These are phyloP conservation scores for Macrosiphum euphorbiae DNA, from an alignment of 2,888 invertebrate species.

Conservation along the genomic window DNA sequence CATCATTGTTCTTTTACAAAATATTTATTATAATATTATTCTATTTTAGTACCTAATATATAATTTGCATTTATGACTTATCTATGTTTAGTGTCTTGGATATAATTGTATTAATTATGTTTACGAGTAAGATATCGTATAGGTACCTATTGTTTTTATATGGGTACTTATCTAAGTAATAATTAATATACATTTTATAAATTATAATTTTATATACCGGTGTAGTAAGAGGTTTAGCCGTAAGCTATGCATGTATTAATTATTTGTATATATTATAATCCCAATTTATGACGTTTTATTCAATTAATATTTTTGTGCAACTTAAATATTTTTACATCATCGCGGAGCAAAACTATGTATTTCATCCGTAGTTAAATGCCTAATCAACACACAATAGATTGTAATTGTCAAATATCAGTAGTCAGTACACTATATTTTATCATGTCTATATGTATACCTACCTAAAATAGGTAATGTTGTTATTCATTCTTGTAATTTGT, in stretches of 20 bases:
- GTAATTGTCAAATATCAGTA: not conserved
- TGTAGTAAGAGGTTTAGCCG: not conserved
- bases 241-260: not conserved
- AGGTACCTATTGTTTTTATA: not conserved
- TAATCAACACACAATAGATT: not conserved
- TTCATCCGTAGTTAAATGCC: not conserved
- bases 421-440: not conserved
- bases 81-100: not conserved
- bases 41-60: not conserved
- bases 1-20: not conserved
- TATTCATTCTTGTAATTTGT: slow-evolving; percentile 22
- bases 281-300: not conserved
- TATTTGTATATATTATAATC: not conserved
- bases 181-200: not conserved
- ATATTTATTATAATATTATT: not conserved
- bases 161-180: not conserved
- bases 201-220: not conserved
- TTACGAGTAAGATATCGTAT: not conserved
- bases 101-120: not conserved
- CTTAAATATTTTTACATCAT: not conserved
- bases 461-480: not conserved
- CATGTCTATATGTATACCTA: not conserved
- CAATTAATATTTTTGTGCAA: not conserved
- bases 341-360: not conserved
- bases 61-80: not conserved